Evolutionary conservation across 2,113 vertebrate genomes (phyloP), one percentile per base, ranked within the genome.

Genomic region (Pelvicachromis taeniatus): DNA sequence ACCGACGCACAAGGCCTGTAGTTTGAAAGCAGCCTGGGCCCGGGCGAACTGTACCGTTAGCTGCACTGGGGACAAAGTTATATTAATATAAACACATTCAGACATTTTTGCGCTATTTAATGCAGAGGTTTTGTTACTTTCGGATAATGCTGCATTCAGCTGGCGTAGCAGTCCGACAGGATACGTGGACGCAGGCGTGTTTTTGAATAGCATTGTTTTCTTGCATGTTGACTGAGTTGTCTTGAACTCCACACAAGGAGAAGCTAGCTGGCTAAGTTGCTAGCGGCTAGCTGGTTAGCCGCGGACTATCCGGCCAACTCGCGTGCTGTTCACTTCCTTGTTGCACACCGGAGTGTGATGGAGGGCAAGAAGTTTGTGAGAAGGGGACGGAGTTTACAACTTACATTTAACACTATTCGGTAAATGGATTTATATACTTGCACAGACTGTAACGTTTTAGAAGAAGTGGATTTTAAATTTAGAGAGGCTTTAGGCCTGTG

Each of bases 321-420:
- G 93, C 77, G 92, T 94, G 92, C 82, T 83, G 78, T 38, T 61
- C 91, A 95, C 95, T 95, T 96, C 95, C 95, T 95, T 93, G 92
- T 95, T 95, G 82, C 85, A 81, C 65, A 79, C 14, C 53, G 91
- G 86, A 91, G 87, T 82, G 88, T 50, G 87, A 95, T 95, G 91
- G 91, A 82, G 85, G 90, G 78, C 78, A 79, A 89, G 56, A 94
- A 94, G 89, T 94, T 94, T 85, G 65, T 31, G 31, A 83, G 79
- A 16, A 80, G 82, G 73, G 77, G 56, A 84, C 50, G 40, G 83
- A 81, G 48, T 77, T 85, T 56, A 50, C 29, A 31, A 17, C 56
- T 56, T 82, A 2, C 5, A 80, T 48, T 79, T 82, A 82, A 89
- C 85, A 56, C 58, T 21, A 55, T 75, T 4, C n/a, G 35, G 13